phyloP scores from a whole-genome alignment of 2,113 vertebrate genomes.

The Elephas maximus region DNA sequence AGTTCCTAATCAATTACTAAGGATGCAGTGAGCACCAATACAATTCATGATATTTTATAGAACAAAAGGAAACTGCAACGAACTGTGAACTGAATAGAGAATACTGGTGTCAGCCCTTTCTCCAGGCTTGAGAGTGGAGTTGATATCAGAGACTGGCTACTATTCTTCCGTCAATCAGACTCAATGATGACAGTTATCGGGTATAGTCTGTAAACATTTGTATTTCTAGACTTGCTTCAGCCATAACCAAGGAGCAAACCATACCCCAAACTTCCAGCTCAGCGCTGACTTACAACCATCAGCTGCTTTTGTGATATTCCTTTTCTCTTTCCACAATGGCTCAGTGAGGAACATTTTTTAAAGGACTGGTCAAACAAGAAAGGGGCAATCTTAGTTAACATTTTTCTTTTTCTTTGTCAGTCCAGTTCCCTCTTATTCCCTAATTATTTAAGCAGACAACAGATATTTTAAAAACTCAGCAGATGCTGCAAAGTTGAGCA shows the following conservation, averaged over 20 bases:
- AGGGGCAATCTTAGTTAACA: not conserved
- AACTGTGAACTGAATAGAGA: no score
- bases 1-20: not conserved
- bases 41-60: not conserved
- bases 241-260: not conserved
- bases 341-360: not conserved
- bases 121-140: no score
- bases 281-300: not conserved
- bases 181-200: not conserved
- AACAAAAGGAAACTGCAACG: not conserved
- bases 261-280: not conserved
- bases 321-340: not conserved
- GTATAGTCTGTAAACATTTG: not conserved
- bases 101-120: no score
- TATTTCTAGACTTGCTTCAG: no score
- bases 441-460: not conserved
- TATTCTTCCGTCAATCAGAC: not conserved
- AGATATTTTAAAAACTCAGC: not conserved
- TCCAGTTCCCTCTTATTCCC: not conserved
- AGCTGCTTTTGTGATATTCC: not conserved
- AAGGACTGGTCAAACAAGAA: not conserved
- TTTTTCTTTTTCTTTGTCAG: not conserved
- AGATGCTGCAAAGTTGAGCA: not conserved
- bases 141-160: no score
- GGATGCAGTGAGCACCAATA: no score